phyloP scores from a whole-genome alignment of 64 coral and sea anemone species.

The Exaiptasia diaphana region DNA sequence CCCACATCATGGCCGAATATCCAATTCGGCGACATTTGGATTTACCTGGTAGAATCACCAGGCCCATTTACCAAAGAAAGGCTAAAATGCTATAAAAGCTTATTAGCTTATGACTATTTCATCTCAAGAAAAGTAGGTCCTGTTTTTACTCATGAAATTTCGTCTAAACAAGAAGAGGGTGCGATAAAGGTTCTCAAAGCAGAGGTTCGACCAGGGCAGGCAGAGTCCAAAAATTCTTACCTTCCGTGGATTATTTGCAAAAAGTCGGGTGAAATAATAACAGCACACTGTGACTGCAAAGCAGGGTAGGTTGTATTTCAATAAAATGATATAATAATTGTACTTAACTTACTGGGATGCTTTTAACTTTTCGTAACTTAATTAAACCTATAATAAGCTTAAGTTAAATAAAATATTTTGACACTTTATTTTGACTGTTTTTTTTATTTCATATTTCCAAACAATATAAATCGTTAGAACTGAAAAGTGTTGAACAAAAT shows the following conservation, averaged over 20 bases:
- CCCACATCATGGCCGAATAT: conserved; percentile 25
- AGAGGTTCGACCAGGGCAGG: conserved; percentile 41
- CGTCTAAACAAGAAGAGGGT: not conserved
- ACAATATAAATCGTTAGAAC: too few species aligned
- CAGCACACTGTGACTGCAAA: conserved; percentile 13
- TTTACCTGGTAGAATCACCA: conserved; percentile 49
- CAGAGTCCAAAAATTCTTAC: conserved; percentile 8
- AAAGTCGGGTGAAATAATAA: not conserved
- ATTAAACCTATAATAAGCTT: too few species aligned
- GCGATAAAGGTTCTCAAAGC: conserved; percentile 7
- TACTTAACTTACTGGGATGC: too few species aligned
- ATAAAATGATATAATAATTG: too few species aligned
- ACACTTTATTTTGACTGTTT: too few species aligned
- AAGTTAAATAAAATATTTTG: too few species aligned
- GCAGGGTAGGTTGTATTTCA: conserved; percentile 4
- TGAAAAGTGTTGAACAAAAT: too few species aligned
- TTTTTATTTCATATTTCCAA: too few species aligned
- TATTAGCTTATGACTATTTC: conserved; percentile 32
- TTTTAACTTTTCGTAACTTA: too few species aligned
- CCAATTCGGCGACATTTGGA: conserved; percentile 8
- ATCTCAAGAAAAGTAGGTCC: conserved; percentile 29
- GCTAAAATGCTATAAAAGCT: conserved; percentile 48
- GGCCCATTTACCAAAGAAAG: conserved; percentile 52
- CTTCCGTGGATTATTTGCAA: not conserved
- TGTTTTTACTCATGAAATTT: not conserved